Evolutionary conservation across 92 coral and sea anemone species (phyloP), one percentile per base, ranked within the genome.

Genomic region (Ricordea florida): DNA sequence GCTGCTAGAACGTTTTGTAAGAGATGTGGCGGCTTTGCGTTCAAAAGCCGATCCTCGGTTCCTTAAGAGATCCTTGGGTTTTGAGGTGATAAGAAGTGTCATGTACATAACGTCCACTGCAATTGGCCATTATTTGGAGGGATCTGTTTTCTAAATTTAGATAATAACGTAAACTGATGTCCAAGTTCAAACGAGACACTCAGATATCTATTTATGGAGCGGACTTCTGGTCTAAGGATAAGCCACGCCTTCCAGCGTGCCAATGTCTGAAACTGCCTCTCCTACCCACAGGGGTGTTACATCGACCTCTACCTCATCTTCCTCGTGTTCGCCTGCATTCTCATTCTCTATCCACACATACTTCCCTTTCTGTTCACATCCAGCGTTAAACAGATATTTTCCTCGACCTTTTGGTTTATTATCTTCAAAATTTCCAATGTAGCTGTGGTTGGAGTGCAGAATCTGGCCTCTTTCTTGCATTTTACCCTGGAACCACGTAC

Each of bases 401-500:
- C 96, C 96, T 27, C 72, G 76, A 10, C 92, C 96, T 29, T 69
- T 83, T 0, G 90, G 92, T 37, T 67, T 57, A 60, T 87, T 80
- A 33, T 68, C 91, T 3, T 52, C 79, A 63, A 87, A 90, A 3
- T 59, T 34, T 6, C 96, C 96, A 6, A 90, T 46, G 30, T 57
- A 90, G 65, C 97, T 85, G 66, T 91, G 97, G 37, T 91, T 79
- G 2, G 64, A 72, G 23, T 91, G 97, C 55, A 91, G 63, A 15
- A 91, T 62, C 18, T 91, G 81, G 0, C 97, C 97, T 0, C 82
- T 57, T 1, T 78, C 90, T 41, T 91, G 84, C 97, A 91, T 91
- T 33, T 70, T 82, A 32, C 97, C 93, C 5, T 83, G 97, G 29
- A 79, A 67, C 97, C 97, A 91, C 38, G 82, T 74, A 35, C 97